A percentile compares a stretch with the other conserved stretches of the same genome.
Conservation (phyloP, 2,797 vertebrate species). For the Falco cherrug region DNA sequence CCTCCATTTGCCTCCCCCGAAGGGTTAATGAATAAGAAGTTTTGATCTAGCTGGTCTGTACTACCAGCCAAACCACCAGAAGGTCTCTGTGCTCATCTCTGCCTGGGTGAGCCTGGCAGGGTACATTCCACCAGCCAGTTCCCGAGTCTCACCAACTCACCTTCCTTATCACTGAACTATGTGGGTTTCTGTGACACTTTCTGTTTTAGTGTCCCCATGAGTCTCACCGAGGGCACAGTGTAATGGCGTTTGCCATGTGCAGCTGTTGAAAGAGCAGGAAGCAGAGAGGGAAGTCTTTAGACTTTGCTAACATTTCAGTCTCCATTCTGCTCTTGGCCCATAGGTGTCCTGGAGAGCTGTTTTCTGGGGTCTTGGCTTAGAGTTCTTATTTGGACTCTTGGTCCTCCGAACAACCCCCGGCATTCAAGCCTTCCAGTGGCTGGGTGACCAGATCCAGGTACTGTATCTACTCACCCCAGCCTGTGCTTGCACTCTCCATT, state of each 20-base stretch:
- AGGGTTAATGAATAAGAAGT: neutral
- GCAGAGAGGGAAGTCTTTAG: neutral
- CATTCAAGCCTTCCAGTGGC: constrained; percentile 86
- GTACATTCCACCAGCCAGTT: neutral
- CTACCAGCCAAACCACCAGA: neutral
- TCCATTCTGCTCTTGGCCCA: neutral
- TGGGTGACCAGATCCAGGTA: constrained; percentile 92
- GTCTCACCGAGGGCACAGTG: neutral
- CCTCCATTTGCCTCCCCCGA: neutral
- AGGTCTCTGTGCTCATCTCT: neutral
- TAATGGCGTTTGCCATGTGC: neutral
- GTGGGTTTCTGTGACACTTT: neutral
- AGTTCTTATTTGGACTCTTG: constrained; percentile 90
- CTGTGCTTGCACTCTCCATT: neutral
- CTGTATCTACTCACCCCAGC: neutral
- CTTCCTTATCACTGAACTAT: neutral
- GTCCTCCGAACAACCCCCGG: constrained; percentile 91
- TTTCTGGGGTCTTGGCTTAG: constrained; percentile 90
- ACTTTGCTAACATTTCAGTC: neutral
- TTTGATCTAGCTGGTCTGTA: neutral
- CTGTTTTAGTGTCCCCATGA: neutral
- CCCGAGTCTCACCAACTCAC: neutral
- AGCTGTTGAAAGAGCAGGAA: neutral
- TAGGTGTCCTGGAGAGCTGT: constrained; percentile 91
- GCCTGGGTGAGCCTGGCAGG: neutral